Percentiles rank a stretch among this genome's conserved stretches.
phyloP scores from a whole-genome alignment of 2,113 vertebrate genomes.

The Epinephelus fuscoguttatus region DNA sequence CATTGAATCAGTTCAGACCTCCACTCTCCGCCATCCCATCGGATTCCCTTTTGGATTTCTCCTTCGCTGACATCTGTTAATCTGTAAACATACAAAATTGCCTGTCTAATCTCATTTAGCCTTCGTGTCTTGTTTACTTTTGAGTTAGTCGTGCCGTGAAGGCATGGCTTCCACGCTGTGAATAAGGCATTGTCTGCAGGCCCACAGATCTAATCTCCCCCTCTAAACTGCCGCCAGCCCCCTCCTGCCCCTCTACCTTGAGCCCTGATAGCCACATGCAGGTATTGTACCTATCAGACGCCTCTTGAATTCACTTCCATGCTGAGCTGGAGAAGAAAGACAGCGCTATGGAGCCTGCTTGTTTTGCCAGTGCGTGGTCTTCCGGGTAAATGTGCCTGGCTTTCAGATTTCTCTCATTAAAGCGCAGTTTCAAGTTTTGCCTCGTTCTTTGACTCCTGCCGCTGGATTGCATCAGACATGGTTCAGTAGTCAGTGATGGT shows the following conservation, averaged over 20 bases:
- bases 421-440: slow-evolving; percentile 37
- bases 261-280: slow-evolving; percentile 64
- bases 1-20: slow-evolving; percentile 38
- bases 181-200: slow-evolving; percentile 80
- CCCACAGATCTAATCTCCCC: slow-evolving; percentile 74
- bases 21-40: slow-evolving; percentile 7
- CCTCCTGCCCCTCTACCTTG: slow-evolving; percentile 41
- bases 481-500: slow-evolving; percentile 51
- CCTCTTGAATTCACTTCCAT: slow-evolving; percentile 54
- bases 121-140: slow-evolving; percentile 78
- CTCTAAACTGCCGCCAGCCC: slow-evolving; percentile 52
- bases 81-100: slow-evolving; percentile 76
- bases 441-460: slow-evolving; percentile 36
- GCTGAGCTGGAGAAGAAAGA: slow-evolving; percentile 39
- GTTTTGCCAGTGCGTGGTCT: slow-evolving; percentile 43
- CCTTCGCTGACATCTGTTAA: slow-evolving; percentile 65
- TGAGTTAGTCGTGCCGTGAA: slow-evolving; percentile 62
- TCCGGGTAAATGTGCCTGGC: slow-evolving; percentile 48
- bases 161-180: slow-evolving; percentile 65
- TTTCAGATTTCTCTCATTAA: slow-evolving; percentile 64
- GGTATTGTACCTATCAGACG: slow-evolving; percentile 67
- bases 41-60: slow-evolving; percentile 36
- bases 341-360: slow-evolving; percentile 1
- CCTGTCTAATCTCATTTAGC: slow-evolving; percentile 76
- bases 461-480: slow-evolving; percentile 59